A percentile compares a stretch with the other conserved stretches of the same genome.
These are phyloP conservation scores for Liodrosophila aerea DNA, from an alignment of 2,888 invertebrate genomes.

Conservation along the genomic window DNA sequence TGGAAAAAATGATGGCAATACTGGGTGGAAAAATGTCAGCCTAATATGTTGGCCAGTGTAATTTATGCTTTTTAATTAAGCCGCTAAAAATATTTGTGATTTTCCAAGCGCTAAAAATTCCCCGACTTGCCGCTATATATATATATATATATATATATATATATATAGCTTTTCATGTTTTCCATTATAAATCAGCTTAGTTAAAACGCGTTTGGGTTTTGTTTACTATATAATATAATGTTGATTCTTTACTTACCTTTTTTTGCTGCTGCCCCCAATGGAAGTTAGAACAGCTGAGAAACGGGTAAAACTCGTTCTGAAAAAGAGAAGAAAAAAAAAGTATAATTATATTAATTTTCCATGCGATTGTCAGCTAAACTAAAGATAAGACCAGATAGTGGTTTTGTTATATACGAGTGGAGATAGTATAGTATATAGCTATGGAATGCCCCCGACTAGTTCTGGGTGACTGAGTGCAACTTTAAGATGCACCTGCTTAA, in stretches of 20 bases:
- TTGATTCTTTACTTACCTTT: too few species aligned
- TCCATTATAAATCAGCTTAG: conserved; percentile 47
- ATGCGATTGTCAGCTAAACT: conserved; percentile 51
- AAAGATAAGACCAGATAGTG: conserved; percentile 45
- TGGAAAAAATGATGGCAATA: conserved; percentile 19
- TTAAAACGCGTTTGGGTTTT: conserved; percentile 47
- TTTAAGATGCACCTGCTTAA: conserved; percentile 49
- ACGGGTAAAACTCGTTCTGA: conserved; percentile 71
- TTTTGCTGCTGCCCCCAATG: neutral
- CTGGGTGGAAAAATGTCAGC: conserved; percentile 54
- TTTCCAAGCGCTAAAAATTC: conserved; percentile 29
- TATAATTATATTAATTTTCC: conserved; percentile 49
- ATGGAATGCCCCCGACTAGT: conserved; percentile 51
- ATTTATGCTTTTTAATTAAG: conserved; percentile 73
- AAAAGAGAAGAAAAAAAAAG: too few species aligned
- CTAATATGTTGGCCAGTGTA: conserved; percentile 63
- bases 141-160: conserved; percentile 10
- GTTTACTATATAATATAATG: too few species aligned
- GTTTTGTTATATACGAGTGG: conserved; percentile 2
- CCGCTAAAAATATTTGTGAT: conserved; percentile 51
- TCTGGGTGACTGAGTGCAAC: conserved; percentile 21
- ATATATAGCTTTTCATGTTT: conserved; percentile 40
- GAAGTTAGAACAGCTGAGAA: conserved; percentile 41
- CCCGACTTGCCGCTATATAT: conserved; percentile 21
- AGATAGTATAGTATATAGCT: conserved; percentile 17